Base-by-base conservation (phyloP, 2,888 invertebrate species). In the Amblyjoppa fuscipennis region DNA sequence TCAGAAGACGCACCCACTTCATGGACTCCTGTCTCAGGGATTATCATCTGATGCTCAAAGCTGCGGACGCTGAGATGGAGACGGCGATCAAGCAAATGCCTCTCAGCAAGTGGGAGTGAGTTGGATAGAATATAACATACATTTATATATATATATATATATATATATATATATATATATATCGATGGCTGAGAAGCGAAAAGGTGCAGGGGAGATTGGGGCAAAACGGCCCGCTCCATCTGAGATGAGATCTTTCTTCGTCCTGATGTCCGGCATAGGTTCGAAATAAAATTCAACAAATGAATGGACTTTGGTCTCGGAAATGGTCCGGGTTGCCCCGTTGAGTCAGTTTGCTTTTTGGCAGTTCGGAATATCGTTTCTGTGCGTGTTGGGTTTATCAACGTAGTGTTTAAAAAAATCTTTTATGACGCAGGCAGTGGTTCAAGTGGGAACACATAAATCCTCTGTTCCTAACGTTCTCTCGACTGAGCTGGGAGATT, bases 51-150 rank as follows among this genome's bases (percentile, higher is more conserved):
- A 96, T 96, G 95, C 93, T 96, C 77, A 96, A 95, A 91, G 95
- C 95, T n/a, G 97, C 97, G 89, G 94, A 98, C 91, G 95, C 96
- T 9, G 97, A 97, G 92, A 97, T 98, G 97, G 96, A 96, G 75
- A 95, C 96, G 51, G 97, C 97, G 88, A 97, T 98, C 87, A 96
- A 97, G 89, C 96, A 96, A 89, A 97, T 98, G 97, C 97, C 97
- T n/a, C 96, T 97, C 86, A 97, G 97, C 83, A 97, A 97, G 93
- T 96, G 96, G 94, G 96, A 96, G 96, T 97, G 94, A 95, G 96
- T 94, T 20, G 11, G 45, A 49, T 49, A 3, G 41, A 41, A 41
- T 41, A 11, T 41, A 2, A 41, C 2, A 41, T 41, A 41, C 2
- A 41, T 41, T 49, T 16, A 16, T 49, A 16, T 49, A 4, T 16